Evolutionary conservation across 2,113 vertebrate species (phyloP).

Genomic region (Pardalotus punctatus): DNA sequence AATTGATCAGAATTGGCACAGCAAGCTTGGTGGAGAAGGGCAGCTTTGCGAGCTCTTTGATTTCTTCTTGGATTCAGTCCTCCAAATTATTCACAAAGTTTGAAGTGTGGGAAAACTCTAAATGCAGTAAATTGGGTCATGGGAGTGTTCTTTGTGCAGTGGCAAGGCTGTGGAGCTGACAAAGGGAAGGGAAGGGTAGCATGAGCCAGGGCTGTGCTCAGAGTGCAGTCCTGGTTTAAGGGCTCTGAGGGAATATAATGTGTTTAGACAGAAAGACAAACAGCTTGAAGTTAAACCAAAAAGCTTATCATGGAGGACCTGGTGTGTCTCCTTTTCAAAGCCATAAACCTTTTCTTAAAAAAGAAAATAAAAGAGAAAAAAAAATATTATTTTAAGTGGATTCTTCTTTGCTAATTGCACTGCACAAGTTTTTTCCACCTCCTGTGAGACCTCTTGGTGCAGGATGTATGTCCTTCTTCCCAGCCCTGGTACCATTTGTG

Average conservation of each 20-base stretch:
- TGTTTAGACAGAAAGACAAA: background rate
- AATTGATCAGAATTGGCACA: background rate
- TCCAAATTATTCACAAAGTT: background rate
- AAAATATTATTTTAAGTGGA: background rate
- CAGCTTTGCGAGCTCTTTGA: background rate
- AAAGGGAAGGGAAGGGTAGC: background rate
- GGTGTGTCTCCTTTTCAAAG: background rate
- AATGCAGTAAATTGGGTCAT: background rate
- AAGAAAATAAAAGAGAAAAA: accelerated
- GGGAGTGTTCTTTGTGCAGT: background rate
- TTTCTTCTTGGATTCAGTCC: background rate
- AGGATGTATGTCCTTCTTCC: background rate
- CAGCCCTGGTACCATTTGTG: background rate
- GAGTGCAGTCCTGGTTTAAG: background rate
- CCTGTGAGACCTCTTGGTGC: background rate
- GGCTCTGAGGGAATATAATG: background rate
- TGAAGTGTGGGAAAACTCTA: background rate
- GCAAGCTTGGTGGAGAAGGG: background rate
- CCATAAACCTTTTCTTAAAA: background rate
- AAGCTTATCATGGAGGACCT: background rate
- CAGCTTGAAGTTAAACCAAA: background rate
- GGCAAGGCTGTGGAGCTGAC: accelerated
- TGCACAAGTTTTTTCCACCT: background rate
- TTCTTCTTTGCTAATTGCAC: background rate
- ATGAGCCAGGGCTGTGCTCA: background rate